phyloP scores from a whole-genome alignment of 2,888 invertebrate species.

The Apamea monoglypha region DNA sequence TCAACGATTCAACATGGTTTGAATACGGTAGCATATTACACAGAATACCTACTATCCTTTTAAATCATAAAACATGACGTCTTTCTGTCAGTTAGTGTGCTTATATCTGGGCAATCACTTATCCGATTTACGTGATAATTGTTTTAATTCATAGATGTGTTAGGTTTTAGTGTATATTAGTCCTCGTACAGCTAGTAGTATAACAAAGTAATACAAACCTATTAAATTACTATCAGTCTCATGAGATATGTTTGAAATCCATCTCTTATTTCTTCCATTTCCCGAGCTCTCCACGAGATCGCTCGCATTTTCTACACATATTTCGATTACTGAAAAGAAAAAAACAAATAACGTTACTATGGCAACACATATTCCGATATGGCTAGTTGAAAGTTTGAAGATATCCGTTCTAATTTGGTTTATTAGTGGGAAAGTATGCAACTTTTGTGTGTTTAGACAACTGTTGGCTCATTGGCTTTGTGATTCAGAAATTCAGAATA shows the following conservation, averaged over 20 bases:
- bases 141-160: not conserved
- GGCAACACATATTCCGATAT: not conserved
- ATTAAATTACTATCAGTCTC: slow-evolving; percentile 82
- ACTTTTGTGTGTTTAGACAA: slow-evolving; percentile 2
- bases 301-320: slow-evolving; percentile 78
- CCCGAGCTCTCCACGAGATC: slow-evolving; percentile 77
- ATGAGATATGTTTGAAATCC: slow-evolving; percentile 77
- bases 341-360: not conserved
- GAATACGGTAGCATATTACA: slow-evolving; percentile 8
- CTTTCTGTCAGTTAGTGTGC: not conserved
- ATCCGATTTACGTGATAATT: slow-evolving; percentile 2
- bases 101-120: not conserved
- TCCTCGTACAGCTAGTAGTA: not conserved
- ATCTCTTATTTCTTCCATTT: slow-evolving; percentile 81
- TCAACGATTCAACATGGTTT: slow-evolving; percentile 39
- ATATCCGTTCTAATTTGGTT: not conserved
- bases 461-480: not conserved
- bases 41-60: not conserved
- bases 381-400: not conserved
- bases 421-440: slow-evolving; percentile 1
- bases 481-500: not conserved
- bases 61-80: not conserved
- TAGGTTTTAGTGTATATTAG: not conserved
- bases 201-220: slow-evolving; percentile 71
- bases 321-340: slow-evolving; percentile 85